A percentile compares a stretch with the other conserved stretches of the same genome.
These are phyloP conservation scores for Sarcophaga subvicina DNA, from an alignment of 2,888 invertebrate genomes.

Conservation along the genomic window DNA sequence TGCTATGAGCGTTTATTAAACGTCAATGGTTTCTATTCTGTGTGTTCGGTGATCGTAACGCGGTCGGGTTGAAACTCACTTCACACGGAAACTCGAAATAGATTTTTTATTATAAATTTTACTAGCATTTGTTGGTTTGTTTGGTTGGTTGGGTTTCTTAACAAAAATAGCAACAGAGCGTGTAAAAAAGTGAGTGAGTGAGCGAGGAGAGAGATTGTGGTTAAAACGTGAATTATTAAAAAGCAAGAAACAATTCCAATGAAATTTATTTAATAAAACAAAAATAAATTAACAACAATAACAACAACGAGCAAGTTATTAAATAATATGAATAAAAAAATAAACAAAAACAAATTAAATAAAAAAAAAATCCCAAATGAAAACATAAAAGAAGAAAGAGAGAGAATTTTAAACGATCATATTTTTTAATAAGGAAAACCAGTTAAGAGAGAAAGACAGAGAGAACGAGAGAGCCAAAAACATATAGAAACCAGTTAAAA, in stretches of 20 bases:
- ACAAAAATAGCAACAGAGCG: constrained; percentile 12
- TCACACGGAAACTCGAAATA: constrained; percentile 21
- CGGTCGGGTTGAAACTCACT: constrained; percentile 27
- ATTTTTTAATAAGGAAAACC: constrained; percentile 17
- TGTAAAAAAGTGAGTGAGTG: not conserved
- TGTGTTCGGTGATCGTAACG: constrained; percentile 48
- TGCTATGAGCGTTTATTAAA: too few species aligned
- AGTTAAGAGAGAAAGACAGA: constrained; percentile 39
- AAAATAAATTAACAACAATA: not conserved
- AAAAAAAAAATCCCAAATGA: not conserved
- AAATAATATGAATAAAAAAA: constrained; percentile 1
- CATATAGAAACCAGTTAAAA: constrained; percentile 54
- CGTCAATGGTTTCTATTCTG: too few species aligned
- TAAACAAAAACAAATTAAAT: constrained; percentile 7
- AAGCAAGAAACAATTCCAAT: not conserved
- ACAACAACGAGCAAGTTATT: not conserved
- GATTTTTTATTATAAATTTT: not conserved
- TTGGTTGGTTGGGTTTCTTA: constrained; percentile 9
- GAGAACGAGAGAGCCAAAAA: not conserved
- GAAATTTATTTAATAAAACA: not conserved
- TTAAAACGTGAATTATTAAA: constrained; percentile 23
- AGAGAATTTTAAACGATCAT: constrained; percentile 18
- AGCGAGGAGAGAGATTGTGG: constrained; percentile 24
- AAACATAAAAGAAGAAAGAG: constrained; percentile 2
- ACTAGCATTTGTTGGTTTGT: constrained; percentile 15